Evolutionary conservation across 2,888 invertebrate genomes (phyloP).

Genomic region (Pedicia rivosa): DNA sequence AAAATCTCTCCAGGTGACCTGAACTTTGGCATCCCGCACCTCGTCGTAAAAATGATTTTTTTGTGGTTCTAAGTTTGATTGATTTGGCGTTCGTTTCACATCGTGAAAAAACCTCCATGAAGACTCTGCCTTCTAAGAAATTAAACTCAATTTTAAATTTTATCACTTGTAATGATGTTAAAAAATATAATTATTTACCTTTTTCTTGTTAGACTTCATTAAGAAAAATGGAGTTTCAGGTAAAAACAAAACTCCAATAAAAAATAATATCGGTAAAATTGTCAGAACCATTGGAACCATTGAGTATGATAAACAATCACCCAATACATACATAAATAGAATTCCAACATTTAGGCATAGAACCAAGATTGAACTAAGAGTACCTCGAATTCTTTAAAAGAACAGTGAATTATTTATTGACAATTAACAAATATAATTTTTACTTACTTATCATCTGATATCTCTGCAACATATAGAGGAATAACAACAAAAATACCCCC

Average conservation of each 20-base stretch:
- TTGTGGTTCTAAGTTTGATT: too few relatives aligned
- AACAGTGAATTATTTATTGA: background rate
- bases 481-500: constrained; percentile 6
- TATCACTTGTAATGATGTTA: too few relatives aligned
- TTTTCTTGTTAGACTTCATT: constrained; percentile 13
- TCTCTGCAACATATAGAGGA: constrained; percentile 10
- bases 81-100: too few relatives aligned
- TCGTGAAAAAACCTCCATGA: too few relatives aligned
- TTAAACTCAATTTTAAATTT: too few relatives aligned
- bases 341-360: constrained; percentile 23
- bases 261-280: background rate
- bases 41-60: too few relatives aligned
- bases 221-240: constrained; percentile 8
- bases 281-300: background rate
- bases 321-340: constrained; percentile 20
- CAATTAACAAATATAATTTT: background rate
- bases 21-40: too few relatives aligned
- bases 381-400: constrained; percentile 19
- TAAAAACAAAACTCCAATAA: constrained; percentile 3
- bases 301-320: constrained; percentile 8
- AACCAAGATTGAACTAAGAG: constrained; percentile 24
- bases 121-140: too few relatives aligned
- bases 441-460: background rate
- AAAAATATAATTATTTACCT: too few relatives aligned
- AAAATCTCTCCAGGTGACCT: too few relatives aligned